Evolutionary conservation across 1,140 invertebrate species (phyloP), one percentile per base, ranked within the genome.

Genomic region (Tetragnatha versicolor): DNA sequence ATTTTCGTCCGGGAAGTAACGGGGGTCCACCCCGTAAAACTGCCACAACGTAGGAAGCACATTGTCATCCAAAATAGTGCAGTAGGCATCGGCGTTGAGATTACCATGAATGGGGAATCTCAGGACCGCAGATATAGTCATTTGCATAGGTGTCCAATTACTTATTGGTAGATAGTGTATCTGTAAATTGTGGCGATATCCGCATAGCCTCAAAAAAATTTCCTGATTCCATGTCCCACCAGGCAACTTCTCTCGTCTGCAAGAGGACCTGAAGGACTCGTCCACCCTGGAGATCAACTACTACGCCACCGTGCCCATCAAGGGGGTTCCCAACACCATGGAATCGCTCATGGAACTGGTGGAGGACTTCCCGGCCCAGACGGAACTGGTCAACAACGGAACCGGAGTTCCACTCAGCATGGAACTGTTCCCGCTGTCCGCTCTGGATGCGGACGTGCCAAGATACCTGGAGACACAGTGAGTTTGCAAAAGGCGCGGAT

Each of bases 221-320:
- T n/a, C n/a, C n/a, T n/a, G n/a, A n/a, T n/a, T n/a, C n/a, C n/a
- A n/a, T 1, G 3, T 25, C 0, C 20, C 55, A 51, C 10, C 68
- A 80, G 79, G 79, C 10, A 73, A 80, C 22, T 80, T 80, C 31
- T 66, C 65, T 33, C 58, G 68, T 1, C 47, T 80, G 1, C 69
- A 80, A 31, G 61, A 80, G 39, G 60, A 75, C 17, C 39, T 80
- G 4, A 53, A 75, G 22, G 79, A 80, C 27, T 35, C 45, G 31
- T 42, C 79, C 4, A 31, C 63, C 0, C 14, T 80, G 5, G 79
- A 80, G 27, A 80, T 80, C 37, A 58, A 70, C 33, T 80, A 80
- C 55, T 80, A 77, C 12, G 79, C 79, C 0, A 80, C 72, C 2
- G 79, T 80, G 2, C 79, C 79, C 1, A 61, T 80, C 14, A 80